A percentile compares a stretch with the other conserved stretches of the same genome.
These are phyloP conservation scores for Phragmatobia fuliginosa DNA, from an alignment of 2,888 invertebrate species.

Conservation along the genomic window DNA sequence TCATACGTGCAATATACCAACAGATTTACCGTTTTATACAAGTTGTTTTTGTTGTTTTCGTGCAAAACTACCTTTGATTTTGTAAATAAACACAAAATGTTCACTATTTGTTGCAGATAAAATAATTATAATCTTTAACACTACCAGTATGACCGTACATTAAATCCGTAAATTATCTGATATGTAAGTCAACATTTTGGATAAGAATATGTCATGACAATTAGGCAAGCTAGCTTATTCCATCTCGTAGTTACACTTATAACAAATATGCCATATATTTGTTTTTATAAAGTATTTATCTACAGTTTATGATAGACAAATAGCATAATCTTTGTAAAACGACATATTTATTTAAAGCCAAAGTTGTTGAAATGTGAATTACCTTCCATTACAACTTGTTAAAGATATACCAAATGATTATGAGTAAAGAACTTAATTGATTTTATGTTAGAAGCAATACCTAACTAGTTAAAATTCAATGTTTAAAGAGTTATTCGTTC, in stretches of 20 bases:
- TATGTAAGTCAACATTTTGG: constrained; percentile 24
- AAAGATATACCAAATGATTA: constrained; percentile 16
- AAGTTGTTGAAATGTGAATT: neutral
- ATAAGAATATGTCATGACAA: constrained; percentile 15
- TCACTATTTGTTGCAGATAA: constrained; percentile 16
- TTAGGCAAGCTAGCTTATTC: constrained; percentile 46
- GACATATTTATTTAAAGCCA: neutral
- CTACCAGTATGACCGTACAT: neutral
- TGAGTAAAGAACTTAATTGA: constrained; percentile 28
- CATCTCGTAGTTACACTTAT: neutral
- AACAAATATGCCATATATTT: constrained; percentile 1
- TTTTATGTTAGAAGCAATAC: constrained; percentile 39
- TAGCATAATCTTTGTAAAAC: neutral
- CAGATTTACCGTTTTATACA: neutral
- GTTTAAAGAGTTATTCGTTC: constrained; percentile 20
- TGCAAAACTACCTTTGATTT: constrained; percentile 7
- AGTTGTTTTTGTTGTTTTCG: constrained; percentile 5
- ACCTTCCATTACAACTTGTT: constrained; percentile 11
- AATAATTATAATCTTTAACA: neutral
- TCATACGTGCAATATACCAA: constrained; percentile 29
- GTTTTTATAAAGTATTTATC: constrained; percentile 1
- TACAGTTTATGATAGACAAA: neutral
- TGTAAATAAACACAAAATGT: constrained; percentile 36
- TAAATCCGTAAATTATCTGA: neutral
- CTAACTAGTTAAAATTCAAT: constrained; percentile 25